phyloP scores from a whole-genome alignment of 2,797 vertebrate genomes.

The Cyclopterus lumpus region DNA sequence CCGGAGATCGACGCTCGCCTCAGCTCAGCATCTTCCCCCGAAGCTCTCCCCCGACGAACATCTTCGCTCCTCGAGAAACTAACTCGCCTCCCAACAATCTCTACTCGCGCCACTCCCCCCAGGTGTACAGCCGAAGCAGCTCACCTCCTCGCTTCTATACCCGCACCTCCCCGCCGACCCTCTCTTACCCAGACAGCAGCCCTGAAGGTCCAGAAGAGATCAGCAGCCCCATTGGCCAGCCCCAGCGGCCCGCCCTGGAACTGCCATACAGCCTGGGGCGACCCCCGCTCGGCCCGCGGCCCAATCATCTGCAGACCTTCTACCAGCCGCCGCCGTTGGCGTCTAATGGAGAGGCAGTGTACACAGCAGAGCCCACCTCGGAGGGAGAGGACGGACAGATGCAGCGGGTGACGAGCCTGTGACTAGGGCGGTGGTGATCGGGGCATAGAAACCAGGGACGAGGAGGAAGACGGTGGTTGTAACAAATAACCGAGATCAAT shows the following conservation, averaged over 20 bases:
- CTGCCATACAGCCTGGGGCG: slow-evolving; percentile 92
- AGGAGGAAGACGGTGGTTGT: slow-evolving; percentile 44
- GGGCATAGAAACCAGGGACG: slow-evolving; percentile 83
- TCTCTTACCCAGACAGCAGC: slow-evolving; percentile 93
- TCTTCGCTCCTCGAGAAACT: slow-evolving; percentile 86
- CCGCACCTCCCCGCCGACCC: slow-evolving; percentile 76
- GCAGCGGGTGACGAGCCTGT: slow-evolving; percentile 97
- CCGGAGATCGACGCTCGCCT: slow-evolving; percentile 77
- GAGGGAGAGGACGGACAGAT: slow-evolving; percentile 93
- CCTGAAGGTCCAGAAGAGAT: slow-evolving; percentile 87
- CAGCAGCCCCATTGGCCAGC: slow-evolving; percentile 81
- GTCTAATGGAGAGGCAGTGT: slow-evolving; percentile 87
- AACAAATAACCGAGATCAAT: slow-evolving; percentile 25
- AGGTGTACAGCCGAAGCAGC: slow-evolving; percentile 81
- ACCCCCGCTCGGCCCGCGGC: slow-evolving; percentile 89
- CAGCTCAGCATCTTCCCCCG: slow-evolving; percentile 80
- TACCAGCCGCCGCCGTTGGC: slow-evolving; percentile 89
- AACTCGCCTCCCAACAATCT: slow-evolving; percentile 79
- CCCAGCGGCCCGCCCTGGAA: slow-evolving; percentile 80
- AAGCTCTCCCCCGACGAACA: slow-evolving; percentile 88
- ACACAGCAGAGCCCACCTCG: slow-evolving; percentile 87
- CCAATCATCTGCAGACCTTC: slow-evolving; percentile 92
- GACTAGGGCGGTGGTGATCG: slow-evolving; percentile 90
- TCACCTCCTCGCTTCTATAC: slow-evolving; percentile 83
- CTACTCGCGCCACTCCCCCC: slow-evolving; percentile 79